phyloP scores from a whole-genome alignment of 2,113 vertebrate species.

The Chaetorhynchus papuensis region DNA sequence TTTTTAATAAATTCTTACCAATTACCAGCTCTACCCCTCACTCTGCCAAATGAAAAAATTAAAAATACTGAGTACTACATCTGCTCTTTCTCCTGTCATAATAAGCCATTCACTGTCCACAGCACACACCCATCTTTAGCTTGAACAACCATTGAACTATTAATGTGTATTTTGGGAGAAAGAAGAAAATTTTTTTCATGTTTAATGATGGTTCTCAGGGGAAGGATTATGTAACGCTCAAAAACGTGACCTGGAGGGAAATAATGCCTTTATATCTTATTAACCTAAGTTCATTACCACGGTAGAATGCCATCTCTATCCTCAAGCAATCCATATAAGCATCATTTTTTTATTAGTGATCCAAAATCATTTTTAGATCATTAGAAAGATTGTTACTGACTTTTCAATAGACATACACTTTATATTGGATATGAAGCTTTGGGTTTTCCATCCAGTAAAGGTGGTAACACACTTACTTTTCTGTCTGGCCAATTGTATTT shows the following conservation, averaged over 20 bases:
- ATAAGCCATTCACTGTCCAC: neutral
- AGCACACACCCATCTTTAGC: neutral
- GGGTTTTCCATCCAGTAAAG: neutral
- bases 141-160: neutral
- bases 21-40: neutral
- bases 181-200: neutral
- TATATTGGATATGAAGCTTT: neutral
- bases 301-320: neutral
- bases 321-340: neutral
- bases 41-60: neutral
- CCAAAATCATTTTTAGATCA: neutral
- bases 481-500: slow-evolving; percentile 98
- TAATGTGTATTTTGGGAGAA: neutral
- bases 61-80: neutral
- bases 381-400: neutral
- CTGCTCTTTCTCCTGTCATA: neutral
- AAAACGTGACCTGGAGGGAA: neutral
- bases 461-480: slow-evolving; percentile 77
- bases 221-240: neutral
- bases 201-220: neutral
- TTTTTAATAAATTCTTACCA: neutral
- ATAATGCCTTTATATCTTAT: neutral
- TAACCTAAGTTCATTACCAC: neutral
- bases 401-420: neutral
- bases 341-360: neutral